Evolutionary conservation across 2,797 vertebrate genomes (phyloP), one percentile per base, ranked within the genome.

Genomic region (Falco naumanni): DNA sequence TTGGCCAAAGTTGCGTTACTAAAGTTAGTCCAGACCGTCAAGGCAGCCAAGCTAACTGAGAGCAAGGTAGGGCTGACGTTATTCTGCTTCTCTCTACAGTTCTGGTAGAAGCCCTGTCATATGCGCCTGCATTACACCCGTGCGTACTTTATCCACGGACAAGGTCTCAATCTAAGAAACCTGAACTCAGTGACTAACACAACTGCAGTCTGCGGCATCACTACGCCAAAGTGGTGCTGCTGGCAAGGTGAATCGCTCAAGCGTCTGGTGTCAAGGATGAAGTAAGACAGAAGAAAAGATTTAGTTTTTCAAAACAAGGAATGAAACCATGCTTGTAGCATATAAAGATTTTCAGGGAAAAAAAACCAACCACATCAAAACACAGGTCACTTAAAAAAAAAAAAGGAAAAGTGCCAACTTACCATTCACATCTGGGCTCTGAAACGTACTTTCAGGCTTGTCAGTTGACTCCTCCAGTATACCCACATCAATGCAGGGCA

Each of bases 391-490:
- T 18, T 21, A 11, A 8, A 24, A 16, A 47, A 63, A 63, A 29
- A 5, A 16, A 39, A 39, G 37, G 37, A 15, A 4, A 33, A 12
- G 5, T 0, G 21, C 15, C 34, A 71, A 81, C 96, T 78, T 97
- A 99, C 99, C 99, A 34, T 99, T 99, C 89, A 98, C 98, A 37
- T 99, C 98, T 34, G 98, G 96, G 93, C 97, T 97, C 93, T 99
- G 98, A 64, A 94, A 94, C 0, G 94, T 53, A 13, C 98, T 98
- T 70, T 97, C 98, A 80, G 98, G 95, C 87, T 98, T 98, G 94
- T 97, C 97, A 63, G 96, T 92, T 56, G 97, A 97, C 96, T 98
- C 98, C 91, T 98, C 98, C 56, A 97, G 59, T 3, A 98, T 65
- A 89, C 97, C 98, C 20, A 98, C 95, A 48, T 97, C 98, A 57